These are phyloP conservation scores for Habrosyne pyritoides DNA, from an alignment of 2,888 invertebrate genomes.

Conservation along the genomic window DNA sequence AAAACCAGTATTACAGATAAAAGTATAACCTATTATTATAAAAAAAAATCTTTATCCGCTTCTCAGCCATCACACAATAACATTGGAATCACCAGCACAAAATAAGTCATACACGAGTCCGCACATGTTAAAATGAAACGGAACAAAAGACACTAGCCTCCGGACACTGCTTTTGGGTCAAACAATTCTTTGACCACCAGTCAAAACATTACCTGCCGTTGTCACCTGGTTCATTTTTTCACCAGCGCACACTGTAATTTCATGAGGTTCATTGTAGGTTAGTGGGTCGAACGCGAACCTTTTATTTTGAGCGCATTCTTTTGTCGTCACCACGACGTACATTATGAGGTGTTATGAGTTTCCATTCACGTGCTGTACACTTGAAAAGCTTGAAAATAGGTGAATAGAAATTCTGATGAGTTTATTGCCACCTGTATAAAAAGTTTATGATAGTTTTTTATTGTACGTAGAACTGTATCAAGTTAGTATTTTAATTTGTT, in stretches of 20 bases:
- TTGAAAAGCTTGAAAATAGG: conserved; percentile 8
- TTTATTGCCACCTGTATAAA: too few species aligned
- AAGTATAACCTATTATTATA: too few species aligned
- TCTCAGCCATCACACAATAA: background rate
- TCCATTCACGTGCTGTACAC: conserved; percentile 1
- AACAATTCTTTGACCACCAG: background rate
- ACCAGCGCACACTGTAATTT: background rate
- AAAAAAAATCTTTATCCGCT: too few species aligned
- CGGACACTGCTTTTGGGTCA: background rate
- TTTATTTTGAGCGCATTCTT: conserved; percentile 31
- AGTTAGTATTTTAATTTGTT: too few species aligned
- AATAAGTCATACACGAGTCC: background rate
- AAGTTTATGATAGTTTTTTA: too few species aligned
- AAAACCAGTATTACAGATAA: too few species aligned
- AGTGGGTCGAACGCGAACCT: conserved; percentile 31
- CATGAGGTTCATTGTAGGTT: conserved; percentile 23
- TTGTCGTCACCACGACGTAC: conserved; percentile 5
- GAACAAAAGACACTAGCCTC: background rate
- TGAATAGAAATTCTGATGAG: background rate
- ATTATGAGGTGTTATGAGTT: background rate
- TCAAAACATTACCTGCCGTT: background rate
- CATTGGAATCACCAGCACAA: background rate
- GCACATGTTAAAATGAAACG: background rate
- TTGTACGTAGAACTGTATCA: too few species aligned
- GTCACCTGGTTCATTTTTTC: background rate